phyloP scores from a whole-genome alignment of 2,797 vertebrate genomes.

The Huso huso region DNA sequence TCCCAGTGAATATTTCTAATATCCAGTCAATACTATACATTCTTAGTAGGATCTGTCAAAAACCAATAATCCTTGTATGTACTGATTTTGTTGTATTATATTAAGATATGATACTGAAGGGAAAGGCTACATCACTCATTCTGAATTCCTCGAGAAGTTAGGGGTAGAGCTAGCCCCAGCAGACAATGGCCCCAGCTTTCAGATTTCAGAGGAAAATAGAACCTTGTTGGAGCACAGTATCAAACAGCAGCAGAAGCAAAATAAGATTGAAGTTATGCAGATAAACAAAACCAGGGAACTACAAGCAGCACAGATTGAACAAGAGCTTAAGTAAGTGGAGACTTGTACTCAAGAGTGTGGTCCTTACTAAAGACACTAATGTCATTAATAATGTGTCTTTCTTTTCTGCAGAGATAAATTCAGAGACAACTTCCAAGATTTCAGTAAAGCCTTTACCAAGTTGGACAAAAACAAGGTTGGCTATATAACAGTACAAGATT shows the following conservation, averaged over 20 bases:
- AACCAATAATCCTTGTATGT: too few species aligned
- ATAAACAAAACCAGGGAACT: slow-evolving; percentile 12
- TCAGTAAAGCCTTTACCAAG: slow-evolving; percentile 34
- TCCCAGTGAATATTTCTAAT: too few species aligned
- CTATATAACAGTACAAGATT: slow-evolving; percentile 23
- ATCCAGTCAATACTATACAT: too few species aligned
- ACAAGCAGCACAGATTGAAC: slow-evolving; percentile 21
- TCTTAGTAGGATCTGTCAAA: too few species aligned
- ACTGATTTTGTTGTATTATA: neutral
- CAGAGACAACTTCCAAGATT: slow-evolving; percentile 36
- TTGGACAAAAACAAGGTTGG: slow-evolving; percentile 35
- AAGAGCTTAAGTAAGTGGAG: slow-evolving; percentile 41
- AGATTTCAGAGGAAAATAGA: slow-evolving; percentile 19
- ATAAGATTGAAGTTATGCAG: slow-evolving; percentile 27
- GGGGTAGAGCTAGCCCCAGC: slow-evolving; percentile 25
- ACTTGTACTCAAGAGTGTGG: neutral
- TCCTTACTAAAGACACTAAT: too few species aligned
- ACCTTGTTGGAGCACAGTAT: slow-evolving; percentile 36
- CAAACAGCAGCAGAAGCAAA: slow-evolving; percentile 35
- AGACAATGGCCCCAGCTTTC: slow-evolving; percentile 27
- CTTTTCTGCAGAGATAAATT: slow-evolving; percentile 47
- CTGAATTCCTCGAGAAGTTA: slow-evolving; percentile 53
- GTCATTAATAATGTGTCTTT: neutral
- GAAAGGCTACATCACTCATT: slow-evolving; percentile 48
- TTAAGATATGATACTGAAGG: slow-evolving; percentile 55